Percentiles rank a stretch among this genome's conserved stretches.
Evolutionary conservation across 30 jellyfish, hydroid and myxozoan species (phyloP).

Genomic region (Clytia hemisphaerica): DNA sequence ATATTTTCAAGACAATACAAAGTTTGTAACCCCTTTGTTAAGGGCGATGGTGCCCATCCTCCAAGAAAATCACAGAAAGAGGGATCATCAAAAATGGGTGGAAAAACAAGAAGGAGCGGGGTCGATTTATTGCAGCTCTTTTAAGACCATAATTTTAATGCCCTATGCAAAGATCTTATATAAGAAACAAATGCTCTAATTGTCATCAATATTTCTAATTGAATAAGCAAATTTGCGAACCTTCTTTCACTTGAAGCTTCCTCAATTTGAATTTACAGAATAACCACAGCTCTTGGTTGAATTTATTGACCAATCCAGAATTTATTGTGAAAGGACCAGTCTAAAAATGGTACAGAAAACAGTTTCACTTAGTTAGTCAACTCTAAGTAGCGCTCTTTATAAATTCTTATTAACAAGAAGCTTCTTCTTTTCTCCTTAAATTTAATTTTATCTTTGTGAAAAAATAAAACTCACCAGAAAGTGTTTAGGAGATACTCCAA

Average conservation of each 20-base stretch:
- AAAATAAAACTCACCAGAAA: slow-evolving; percentile 51
- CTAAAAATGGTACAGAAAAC: slow-evolving; percentile 12
- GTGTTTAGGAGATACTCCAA: slow-evolving; percentile 50
- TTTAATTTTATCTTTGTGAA: too few relatives aligned
- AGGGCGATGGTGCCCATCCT: too few relatives aligned
- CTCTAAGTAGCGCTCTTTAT: not conserved
- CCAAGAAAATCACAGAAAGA: too few relatives aligned
- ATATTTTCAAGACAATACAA: too few relatives aligned
- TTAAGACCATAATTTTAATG: too few relatives aligned
- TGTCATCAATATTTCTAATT: too few relatives aligned
- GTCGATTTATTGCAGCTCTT: not conserved
- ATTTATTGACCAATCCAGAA: slow-evolving; percentile 75
- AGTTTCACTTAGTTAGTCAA: not conserved
- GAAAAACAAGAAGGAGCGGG: not conserved
- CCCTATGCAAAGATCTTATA: too few relatives aligned
- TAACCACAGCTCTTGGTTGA: slow-evolving; percentile 91
- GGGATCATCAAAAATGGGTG: too few relatives aligned
- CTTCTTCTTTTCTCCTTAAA: not conserved
- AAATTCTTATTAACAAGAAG: not conserved
- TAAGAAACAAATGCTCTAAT: too few relatives aligned
- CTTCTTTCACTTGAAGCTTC: too few relatives aligned
- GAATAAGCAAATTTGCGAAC: too few relatives aligned
- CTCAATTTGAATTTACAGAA: slow-evolving; percentile 70
- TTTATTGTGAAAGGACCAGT: slow-evolving; percentile 90
- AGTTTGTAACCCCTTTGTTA: too few relatives aligned